Conservation (phyloP, 2,888 invertebrate species). For the Augiades crinisus region DNA sequence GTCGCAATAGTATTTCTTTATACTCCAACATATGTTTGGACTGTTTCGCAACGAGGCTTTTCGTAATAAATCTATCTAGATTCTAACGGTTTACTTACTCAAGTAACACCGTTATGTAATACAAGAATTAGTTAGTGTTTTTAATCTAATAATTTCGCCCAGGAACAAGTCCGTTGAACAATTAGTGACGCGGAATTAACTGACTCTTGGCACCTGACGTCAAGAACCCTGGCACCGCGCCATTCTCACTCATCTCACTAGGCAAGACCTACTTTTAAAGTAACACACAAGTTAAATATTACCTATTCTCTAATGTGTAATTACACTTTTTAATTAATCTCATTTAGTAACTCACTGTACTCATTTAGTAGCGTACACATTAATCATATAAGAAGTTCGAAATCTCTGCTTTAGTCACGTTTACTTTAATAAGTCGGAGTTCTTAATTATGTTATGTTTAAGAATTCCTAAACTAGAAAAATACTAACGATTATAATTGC, state of each 20-base stretch:
- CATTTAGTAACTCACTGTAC: background rate
- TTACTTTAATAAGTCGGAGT: background rate
- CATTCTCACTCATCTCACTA: constrained; percentile 57
- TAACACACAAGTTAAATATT: constrained; percentile 38
- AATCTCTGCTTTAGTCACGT: background rate
- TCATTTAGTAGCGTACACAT: constrained; percentile 1
- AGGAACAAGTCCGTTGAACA: constrained; percentile 39
- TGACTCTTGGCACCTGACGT: constrained; percentile 58
- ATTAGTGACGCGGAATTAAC: constrained; percentile 43
- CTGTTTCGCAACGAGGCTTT: too few relatives aligned
- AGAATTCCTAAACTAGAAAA: too few relatives aligned
- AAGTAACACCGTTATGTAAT: too few relatives aligned
- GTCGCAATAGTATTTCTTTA: too few relatives aligned
- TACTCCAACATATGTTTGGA: too few relatives aligned
- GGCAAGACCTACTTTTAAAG: constrained; percentile 50
- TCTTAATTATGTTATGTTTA: background rate
- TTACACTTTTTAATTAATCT: background rate
- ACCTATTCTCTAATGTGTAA: constrained; percentile 28
- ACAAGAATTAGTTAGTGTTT: constrained; percentile 6
- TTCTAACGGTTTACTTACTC: too few relatives aligned
- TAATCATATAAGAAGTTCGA: constrained; percentile 6
- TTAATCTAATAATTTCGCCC: constrained; percentile 27
- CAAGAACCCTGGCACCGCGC: constrained; percentile 58
- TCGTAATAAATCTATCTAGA: too few relatives aligned
- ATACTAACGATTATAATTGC: too few relatives aligned